Evolutionary conservation across 2,797 vertebrate genomes (phyloP).

Genomic region (Tragelaphus eurycerus): DNA sequence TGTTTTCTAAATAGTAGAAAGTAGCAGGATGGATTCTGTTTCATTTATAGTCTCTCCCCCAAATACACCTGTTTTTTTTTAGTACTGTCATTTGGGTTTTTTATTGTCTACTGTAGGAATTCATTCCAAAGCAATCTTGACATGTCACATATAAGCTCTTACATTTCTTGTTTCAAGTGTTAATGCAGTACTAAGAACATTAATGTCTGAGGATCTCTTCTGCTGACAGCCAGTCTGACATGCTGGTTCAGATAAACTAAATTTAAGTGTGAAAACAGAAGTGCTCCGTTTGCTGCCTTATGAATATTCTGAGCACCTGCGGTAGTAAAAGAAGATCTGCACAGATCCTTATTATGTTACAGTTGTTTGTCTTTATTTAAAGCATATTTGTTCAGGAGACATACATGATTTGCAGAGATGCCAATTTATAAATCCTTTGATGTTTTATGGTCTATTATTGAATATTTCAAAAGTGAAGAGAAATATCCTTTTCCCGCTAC

Average conservation of each 20-base stretch:
- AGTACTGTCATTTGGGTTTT: background rate
- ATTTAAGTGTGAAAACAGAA: conserved; percentile 49
- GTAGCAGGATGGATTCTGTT: background rate
- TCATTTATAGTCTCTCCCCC: background rate
- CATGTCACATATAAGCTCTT: conserved; percentile 35
- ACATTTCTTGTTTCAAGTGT: conserved; percentile 30
- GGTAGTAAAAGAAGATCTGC: background rate
- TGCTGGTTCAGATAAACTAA: conserved; percentile 32
- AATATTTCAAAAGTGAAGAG: conserved; percentile 6
- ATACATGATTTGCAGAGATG: background rate
- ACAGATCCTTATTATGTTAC: background rate
- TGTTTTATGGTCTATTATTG: background rate
- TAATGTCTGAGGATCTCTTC: conserved; percentile 28
- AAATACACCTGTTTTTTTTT: background rate
- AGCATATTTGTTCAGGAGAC: background rate
- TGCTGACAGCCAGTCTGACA: conserved; percentile 37
- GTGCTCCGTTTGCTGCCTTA: background rate
- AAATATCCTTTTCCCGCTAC: background rate
- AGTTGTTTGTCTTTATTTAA: conserved; percentile 38
- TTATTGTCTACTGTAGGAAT: conserved; percentile 3
- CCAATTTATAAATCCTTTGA: background rate
- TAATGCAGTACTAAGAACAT: conserved; percentile 1
- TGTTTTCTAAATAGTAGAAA: conserved; percentile 11
- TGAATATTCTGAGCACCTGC: conserved; percentile 17
- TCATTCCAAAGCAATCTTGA: conserved; percentile 3